Conservation (phyloP, 2,113 vertebrate species). For the Rhinolophus ferrumequinum region DNA sequence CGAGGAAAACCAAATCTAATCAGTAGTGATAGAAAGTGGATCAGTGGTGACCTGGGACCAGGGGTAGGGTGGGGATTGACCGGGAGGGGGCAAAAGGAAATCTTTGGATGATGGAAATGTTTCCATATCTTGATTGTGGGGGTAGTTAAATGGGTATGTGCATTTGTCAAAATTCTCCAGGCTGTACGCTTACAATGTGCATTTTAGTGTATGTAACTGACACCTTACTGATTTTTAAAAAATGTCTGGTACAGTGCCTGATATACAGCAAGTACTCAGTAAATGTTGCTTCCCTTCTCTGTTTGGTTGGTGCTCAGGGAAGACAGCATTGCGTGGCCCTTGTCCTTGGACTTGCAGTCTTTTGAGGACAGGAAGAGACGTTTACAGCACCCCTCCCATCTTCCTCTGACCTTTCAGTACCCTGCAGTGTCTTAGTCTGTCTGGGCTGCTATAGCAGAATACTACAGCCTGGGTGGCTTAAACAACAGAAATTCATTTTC, state of each 20-base stretch:
- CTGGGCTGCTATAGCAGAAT: not conserved
- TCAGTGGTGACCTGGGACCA: not conserved
- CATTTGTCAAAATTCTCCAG: not conserved
- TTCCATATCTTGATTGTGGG: not conserved
- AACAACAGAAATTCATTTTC: too few relatives aligned
- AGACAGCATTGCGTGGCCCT: accelerated
- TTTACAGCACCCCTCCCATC: not conserved
- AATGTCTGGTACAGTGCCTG: not conserved
- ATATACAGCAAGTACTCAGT: not conserved
- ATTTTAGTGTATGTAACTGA: not conserved
- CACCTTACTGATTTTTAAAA: not conserved
- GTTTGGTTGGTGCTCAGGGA: not conserved
- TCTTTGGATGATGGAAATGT: not conserved
- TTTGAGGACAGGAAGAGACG: not conserved
- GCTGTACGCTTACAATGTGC: not conserved
- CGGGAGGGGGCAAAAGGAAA: not conserved
- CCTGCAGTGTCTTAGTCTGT: not conserved
- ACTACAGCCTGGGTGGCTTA: not conserved
- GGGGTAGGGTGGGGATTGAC: not conserved
- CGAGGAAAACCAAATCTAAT: not conserved
- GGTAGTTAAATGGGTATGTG: not conserved
- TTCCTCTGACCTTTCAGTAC: not conserved
- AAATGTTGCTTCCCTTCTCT: not conserved
- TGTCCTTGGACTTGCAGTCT: not conserved
- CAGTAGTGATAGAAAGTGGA: not conserved